Evolutionary conservation across 2,797 vertebrate genomes (phyloP).

Genomic region (Poecilia picta): DNA sequence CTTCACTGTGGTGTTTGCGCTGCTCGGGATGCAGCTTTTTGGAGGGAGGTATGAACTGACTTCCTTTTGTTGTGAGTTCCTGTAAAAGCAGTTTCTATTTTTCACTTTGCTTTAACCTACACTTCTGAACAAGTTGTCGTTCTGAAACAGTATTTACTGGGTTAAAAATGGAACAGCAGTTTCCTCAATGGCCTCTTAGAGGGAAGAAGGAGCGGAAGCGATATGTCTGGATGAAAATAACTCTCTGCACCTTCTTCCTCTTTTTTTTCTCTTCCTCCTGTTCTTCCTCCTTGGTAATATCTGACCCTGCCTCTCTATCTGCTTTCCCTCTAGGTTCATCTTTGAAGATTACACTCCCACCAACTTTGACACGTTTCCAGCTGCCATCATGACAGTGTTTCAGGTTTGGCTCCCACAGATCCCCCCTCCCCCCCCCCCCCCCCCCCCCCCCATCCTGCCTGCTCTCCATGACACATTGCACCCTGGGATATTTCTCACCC

Average conservation of each 20-base stretch:
- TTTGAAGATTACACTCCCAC: constrained; percentile 98
- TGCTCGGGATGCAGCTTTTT: constrained; percentile 98
- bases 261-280: constrained; percentile 40
- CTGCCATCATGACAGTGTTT: constrained; percentile 99
- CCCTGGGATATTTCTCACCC: constrained; percentile 78
- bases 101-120: constrained; percentile 4
- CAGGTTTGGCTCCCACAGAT: constrained; percentile 86
- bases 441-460: constrained; percentile 46
- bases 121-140: constrained; percentile 4
- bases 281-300: constrained; percentile 60
- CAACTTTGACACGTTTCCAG: constrained; percentile 98
- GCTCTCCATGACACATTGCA: constrained; percentile 77
- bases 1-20: constrained; percentile 97
- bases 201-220: constrained; percentile 49
- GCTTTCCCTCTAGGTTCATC: constrained; percentile 88
- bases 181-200: constrained; percentile 53
- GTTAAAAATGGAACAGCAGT: constrained; percentile 23
- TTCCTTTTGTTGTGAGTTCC: constrained; percentile 1
- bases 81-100: not conserved
- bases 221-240: constrained; percentile 66
- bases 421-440: constrained; percentile 39
- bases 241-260: constrained; percentile 60
- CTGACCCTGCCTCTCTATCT: constrained; percentile 66
- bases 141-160: constrained; percentile 12
- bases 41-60: constrained; percentile 88